phyloP scores from a whole-genome alignment of 2,113 vertebrate species.

The Grantiella picta region DNA sequence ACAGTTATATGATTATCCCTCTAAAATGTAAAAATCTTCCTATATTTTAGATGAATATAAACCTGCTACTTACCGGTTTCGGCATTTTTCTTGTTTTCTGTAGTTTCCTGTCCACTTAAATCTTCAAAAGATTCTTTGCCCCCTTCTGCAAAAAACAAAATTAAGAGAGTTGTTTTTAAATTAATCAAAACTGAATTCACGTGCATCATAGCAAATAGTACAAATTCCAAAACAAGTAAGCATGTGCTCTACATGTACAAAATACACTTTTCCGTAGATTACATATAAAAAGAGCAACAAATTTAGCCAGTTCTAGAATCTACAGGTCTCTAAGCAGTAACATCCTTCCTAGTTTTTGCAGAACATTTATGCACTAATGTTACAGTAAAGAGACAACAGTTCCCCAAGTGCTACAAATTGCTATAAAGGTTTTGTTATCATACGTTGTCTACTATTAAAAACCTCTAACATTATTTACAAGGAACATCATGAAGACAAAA shows the following conservation, averaged over 20 bases:
- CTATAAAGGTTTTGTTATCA: neutral
- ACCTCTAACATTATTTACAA: neutral
- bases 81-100: constrained; percentile 59
- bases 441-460: neutral
- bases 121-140: neutral
- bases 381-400: neutral
- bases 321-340: neutral
- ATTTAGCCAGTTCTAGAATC: neutral
- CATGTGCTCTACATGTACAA: neutral
- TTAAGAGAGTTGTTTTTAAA: neutral
- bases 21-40: neutral
- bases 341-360: neutral
- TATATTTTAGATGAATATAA: neutral
- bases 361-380: neutral
- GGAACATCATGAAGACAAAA: neutral
- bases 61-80: constrained; percentile 63
- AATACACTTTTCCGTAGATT: neutral
- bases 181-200: neutral
- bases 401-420: neutral
- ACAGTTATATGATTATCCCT: neutral
- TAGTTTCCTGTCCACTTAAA: neutral
- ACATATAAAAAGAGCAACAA: neutral
- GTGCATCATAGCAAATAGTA: neutral
- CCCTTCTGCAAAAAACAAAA: constrained; percentile 39
- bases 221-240: neutral